Evolutionary conservation across 2,113 vertebrate genomes (phyloP), one percentile per base, ranked within the genome.

Genomic region (Xiphophorus hellerii): DNA sequence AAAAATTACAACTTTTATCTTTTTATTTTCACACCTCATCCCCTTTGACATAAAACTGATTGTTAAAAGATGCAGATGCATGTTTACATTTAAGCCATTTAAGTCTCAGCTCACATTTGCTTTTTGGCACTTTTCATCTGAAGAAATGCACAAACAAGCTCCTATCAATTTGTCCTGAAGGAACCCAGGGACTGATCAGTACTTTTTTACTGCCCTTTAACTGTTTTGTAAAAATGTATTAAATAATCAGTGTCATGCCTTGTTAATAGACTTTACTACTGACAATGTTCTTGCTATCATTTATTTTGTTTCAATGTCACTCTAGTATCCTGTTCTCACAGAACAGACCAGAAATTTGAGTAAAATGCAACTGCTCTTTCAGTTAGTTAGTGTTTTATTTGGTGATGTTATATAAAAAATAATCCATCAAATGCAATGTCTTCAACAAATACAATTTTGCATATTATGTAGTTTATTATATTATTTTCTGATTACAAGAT

Each of bases 401-500:
- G 28, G 28, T 5, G 13, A 20, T 7, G 17, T 62, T 62, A 17
- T 14, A 28, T 30, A 31, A 62, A 31, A 62, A 62, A 62, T 62
- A 29, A 63, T 31, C 20, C 31, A 63, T 27, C 6, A 63, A 60
- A 73, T 22, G 22, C 28, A 66, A 60, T 31, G 42, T 42, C 39
- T 35, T 48, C 0, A 37, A 66, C 51, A 20, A 54, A 9, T 25
- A 8, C 5, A 58, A 58, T 25, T 58, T 58, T 58, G 17, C 25
- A 10, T 25, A 58, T 10, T n/a, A 22, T 58, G 51, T 58, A 7
- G 48, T 20, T 54, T 22, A 54, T 22, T 54, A 58, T 25, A 58
- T 58, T n/a, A 58, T 58, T 74, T 66, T 58, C 42, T 39, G 0
- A 31, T 77, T 78, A 15, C 1, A 51, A 35, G 54, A 64, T 71